Conservation (phyloP, 2,888 invertebrate species). For the Gari tellinella region DNA sequence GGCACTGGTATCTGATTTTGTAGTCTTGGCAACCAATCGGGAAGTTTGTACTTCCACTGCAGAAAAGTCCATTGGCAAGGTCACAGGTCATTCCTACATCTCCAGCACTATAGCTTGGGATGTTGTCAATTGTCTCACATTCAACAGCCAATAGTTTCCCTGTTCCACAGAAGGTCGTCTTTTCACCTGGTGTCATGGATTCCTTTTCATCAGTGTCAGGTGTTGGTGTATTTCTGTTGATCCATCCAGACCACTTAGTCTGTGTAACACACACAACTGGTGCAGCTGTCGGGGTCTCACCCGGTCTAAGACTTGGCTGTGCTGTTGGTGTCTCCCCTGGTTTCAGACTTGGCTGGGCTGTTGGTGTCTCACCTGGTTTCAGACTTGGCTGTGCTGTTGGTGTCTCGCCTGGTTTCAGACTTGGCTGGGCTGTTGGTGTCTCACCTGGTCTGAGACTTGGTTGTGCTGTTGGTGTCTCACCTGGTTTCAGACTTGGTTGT, state of each 20-base stretch:
- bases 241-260: constrained; percentile 47
- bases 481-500: constrained; percentile 36
- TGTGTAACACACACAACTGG: constrained; percentile 41
- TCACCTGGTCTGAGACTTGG: constrained; percentile 41
- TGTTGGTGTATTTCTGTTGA: constrained; percentile 34
- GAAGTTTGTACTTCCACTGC: constrained; percentile 83
- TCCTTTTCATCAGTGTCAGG: constrained; percentile 57
- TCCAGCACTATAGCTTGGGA: constrained; percentile 68
- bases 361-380: constrained; percentile 22
- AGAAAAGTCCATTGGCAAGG: constrained; percentile 85
- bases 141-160: constrained; percentile 73
- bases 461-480: constrained; percentile 43
- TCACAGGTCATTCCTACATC: constrained; percentile 75
- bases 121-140: constrained; percentile 69
- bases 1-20: constrained; percentile 79
- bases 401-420: constrained; percentile 19
- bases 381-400: constrained; percentile 44
- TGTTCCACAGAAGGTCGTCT: constrained; percentile 63
- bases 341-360: constrained; percentile 17
- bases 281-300: constrained; percentile 37
- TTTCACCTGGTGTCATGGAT: constrained; percentile 57
- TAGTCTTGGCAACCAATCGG: constrained; percentile 76
- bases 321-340: constrained; percentile 17
- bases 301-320: constrained; percentile 4
- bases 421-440: constrained; percentile 46